These are phyloP conservation scores for Meleagris gallopavo DNA, from an alignment of 2,113 vertebrate species.

Conservation along the genomic window DNA sequence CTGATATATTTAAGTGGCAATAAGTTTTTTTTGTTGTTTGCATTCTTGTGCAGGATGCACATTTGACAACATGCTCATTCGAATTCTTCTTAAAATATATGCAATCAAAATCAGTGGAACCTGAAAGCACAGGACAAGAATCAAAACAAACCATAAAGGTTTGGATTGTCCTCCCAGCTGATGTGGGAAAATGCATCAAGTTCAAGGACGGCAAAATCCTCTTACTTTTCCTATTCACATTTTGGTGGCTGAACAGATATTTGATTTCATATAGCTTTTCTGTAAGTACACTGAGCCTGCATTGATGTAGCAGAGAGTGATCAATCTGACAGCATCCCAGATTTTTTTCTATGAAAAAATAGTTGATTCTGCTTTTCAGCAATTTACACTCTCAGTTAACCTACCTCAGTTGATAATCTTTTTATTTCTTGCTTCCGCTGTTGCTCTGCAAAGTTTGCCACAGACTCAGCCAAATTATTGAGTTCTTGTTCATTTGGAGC, in stretches of 20 bases:
- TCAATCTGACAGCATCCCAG: background rate
- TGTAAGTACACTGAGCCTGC: rapidly evolving
- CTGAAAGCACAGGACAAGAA: background rate
- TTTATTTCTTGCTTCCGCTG: constrained; percentile 80
- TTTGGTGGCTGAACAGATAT: background rate
- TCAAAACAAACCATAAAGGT: background rate
- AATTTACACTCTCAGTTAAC: rapidly evolving
- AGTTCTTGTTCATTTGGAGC: constrained; percentile 83
- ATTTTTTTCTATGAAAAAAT: background rate
- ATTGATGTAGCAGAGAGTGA: rapidly evolving
- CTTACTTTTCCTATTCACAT: background rate
- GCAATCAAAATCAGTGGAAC: background rate
- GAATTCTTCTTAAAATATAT: background rate
- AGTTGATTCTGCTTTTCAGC: background rate
- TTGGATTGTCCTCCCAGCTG: background rate
- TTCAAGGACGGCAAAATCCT: background rate
- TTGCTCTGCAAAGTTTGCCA: constrained; percentile 79
- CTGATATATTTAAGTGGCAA: background rate
- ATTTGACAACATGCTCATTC: background rate
- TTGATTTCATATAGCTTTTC: background rate
- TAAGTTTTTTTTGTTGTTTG: background rate
- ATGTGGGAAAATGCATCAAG: background rate
- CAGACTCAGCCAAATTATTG: constrained; percentile 80
- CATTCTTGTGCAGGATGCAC: background rate
- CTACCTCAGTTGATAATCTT: constrained; percentile 80